Conservation (phyloP, 2,888 invertebrate genomes). For the Polydrusus pterygomalis region DNA sequence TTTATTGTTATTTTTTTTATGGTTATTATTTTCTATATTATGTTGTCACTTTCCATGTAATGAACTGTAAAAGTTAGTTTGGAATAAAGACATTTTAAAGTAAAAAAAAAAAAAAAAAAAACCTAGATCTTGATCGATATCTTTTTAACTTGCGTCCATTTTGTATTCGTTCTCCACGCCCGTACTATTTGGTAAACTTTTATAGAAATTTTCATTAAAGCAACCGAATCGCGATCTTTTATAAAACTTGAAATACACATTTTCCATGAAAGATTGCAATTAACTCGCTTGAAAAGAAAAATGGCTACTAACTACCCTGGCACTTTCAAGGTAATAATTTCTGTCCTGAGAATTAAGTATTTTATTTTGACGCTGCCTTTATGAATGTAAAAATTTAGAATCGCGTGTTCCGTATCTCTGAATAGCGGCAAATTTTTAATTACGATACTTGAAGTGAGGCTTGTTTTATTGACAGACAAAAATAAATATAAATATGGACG, state of each 20-base stretch:
- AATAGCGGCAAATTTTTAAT: slow-evolving; percentile 9
- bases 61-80: no score
- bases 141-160: background rate
- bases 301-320: slow-evolving; percentile 29
- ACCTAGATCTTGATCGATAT: background rate
- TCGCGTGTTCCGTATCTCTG: background rate
- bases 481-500: background rate
- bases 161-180: no score
- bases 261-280: slow-evolving; percentile 36
- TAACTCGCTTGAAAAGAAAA: slow-evolving; percentile 36
- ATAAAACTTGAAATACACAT: background rate
- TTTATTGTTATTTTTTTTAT: no score
- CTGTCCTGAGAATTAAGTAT: slow-evolving; percentile 1
- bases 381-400: slow-evolving; percentile 11
- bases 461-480: background rate
- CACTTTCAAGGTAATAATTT: slow-evolving; percentile 20
- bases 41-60: no score
- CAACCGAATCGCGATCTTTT: no score
- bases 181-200: no score
- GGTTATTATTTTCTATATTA: no score
- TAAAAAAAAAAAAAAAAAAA: background rate
- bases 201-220: no score
- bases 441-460: background rate
- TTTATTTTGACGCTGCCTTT: background rate
- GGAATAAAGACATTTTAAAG: no score